Percentiles rank a stretch among this genome's conserved stretches.
These are phyloP conservation scores for Pantala flavescens DNA, from an alignment of 1,140 invertebrate genomes.

Conservation along the genomic window DNA sequence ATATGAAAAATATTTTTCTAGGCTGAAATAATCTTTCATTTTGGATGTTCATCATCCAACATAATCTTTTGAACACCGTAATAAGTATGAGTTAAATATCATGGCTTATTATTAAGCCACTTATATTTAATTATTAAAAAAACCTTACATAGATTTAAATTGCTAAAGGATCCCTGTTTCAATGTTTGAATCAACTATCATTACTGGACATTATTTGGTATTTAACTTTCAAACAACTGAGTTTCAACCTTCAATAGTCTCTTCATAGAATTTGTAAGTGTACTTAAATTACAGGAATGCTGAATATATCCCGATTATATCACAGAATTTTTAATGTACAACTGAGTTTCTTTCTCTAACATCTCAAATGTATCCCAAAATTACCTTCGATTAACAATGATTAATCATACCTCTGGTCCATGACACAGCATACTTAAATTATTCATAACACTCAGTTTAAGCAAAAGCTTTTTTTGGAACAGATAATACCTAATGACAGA, in stretches of 20 bases:
- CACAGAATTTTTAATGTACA: constrained; percentile 3
- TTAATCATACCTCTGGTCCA: background rate
- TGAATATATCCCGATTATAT: background rate
- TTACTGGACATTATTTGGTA: background rate
- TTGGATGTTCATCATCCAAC: background rate
- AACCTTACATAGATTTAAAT: background rate
- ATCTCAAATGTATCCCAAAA: background rate
- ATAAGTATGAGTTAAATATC: background rate
- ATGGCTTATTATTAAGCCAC: background rate
- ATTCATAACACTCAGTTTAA: background rate
- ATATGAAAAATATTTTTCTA: background rate
- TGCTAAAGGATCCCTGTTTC: background rate
- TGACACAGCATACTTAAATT: background rate
- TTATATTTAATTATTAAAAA: background rate
- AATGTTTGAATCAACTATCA: background rate
- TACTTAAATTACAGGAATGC: background rate
- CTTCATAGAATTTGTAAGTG: background rate
- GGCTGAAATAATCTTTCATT: background rate
- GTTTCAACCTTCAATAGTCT: background rate
- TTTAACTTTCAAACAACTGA: background rate
- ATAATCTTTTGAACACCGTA: background rate
- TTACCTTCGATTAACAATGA: background rate
- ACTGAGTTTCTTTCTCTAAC: background rate
- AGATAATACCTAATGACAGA: background rate
- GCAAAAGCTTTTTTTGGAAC: background rate